Evolutionary conservation across 2,888 invertebrate species (phyloP), one percentile per base, ranked within the genome.

Genomic region (Himalopsyche japonica): DNA sequence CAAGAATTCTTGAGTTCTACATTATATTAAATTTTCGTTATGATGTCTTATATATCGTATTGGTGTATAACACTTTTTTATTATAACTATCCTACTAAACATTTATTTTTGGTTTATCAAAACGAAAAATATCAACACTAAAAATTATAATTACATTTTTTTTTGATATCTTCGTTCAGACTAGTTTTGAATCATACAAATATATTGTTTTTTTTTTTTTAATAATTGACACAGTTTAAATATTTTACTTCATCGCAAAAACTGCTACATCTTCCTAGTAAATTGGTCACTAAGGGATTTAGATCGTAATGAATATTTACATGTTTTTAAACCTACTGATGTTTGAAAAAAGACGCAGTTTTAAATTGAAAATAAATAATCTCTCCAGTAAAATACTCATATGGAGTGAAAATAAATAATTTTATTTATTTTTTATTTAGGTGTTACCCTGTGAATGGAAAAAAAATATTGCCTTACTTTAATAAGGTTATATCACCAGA

Each of bases 141-240:
- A 79, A 37, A 57, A 57, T 57, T 80, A 57, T 80, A 24, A 80
- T 30, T 70, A 81, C 64, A 81, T 81, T 43, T 81, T 81, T n/a
- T 70, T 81, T 81, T 81, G 43, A 76, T 81, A 24, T 47, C 76
- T 76, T 77, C 47, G 30, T 76, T 81, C 81, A 76, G 81, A 81
- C 81, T 81, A 81, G 37, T 82, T 82, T 82, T 78, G 37, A 30
- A 82, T 82, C 82, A 78, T 78, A 81, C 81, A 76, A 81, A 81
- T 81, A 64, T 70, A 57, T 80, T 30, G 30, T 43, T 43, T 43
- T 43, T 76, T 76, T 81, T 76, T 76, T 47, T 3, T 77, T 37
- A 15, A 77, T 81, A 81, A 81, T 81, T 81, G 81, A 81, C 81
- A 81, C 57, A 70, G 24, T 27, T 15, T 70, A 70, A 70, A 70